These are phyloP conservation scores for Chelidonichthys spinosus DNA, from an alignment of 2,797 vertebrate genomes.

Conservation along the genomic window DNA sequence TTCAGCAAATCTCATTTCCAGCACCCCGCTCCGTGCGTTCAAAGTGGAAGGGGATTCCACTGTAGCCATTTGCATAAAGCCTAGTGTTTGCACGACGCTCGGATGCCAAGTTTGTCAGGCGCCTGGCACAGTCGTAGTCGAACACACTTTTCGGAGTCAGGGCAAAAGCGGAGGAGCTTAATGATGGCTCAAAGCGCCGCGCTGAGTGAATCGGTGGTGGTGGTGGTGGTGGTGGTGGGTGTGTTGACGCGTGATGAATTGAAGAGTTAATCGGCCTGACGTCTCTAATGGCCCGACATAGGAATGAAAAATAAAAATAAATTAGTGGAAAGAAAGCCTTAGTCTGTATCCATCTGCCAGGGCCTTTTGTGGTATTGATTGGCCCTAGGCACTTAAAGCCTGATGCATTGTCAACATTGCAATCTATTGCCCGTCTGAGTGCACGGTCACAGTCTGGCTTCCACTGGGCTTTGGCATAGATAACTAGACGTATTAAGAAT, in stretches of 20 bases:
- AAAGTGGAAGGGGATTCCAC: not conserved
- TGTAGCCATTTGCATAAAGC: slow-evolving; percentile 24
- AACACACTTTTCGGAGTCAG: slow-evolving; percentile 45
- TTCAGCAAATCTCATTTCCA: slow-evolving; percentile 14
- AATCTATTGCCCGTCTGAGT: slow-evolving; percentile 53
- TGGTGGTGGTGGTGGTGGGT: slow-evolving; percentile 27
- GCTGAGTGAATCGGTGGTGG: slow-evolving; percentile 71
- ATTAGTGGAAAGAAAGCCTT: slow-evolving; percentile 72
- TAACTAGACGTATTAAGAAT: slow-evolving; percentile 36
- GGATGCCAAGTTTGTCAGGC: slow-evolving; percentile 18
- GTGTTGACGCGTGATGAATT: slow-evolving; percentile 74
- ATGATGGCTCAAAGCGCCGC: slow-evolving; percentile 50
- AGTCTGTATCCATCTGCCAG: slow-evolving; percentile 74
- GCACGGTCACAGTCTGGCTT: slow-evolving; percentile 47
- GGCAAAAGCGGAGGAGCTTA: slow-evolving; percentile 54
- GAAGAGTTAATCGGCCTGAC: slow-evolving; percentile 76
- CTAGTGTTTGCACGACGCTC: slow-evolving; percentile 23
- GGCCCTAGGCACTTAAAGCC: slow-evolving; percentile 69
- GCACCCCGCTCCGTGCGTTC: slow-evolving; percentile 3
- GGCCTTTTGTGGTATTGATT: slow-evolving; percentile 76
- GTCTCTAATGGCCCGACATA: slow-evolving; percentile 72
- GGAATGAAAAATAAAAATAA: slow-evolving; percentile 79
- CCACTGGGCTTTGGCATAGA: slow-evolving; percentile 51
- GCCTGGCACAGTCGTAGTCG: slow-evolving; percentile 23
- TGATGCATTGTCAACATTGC: slow-evolving; percentile 75